Conservation (phyloP, 2,113 vertebrate genomes). For the Mohoua ochrocephala region DNA sequence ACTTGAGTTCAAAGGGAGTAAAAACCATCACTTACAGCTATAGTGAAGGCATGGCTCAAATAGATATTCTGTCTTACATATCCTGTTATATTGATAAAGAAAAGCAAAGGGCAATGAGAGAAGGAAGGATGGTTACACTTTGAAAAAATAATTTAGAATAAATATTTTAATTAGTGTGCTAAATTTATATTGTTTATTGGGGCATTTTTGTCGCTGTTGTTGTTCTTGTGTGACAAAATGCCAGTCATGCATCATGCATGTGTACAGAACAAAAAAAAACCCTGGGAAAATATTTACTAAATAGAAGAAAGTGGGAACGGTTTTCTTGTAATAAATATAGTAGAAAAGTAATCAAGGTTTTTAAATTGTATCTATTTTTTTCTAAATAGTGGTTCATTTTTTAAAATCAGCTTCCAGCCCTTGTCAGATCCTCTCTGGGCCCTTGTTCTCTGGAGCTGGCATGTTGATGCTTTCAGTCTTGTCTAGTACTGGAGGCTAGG, state of each 20-base stretch:
- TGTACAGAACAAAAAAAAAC: not conserved
- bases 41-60: not conserved
- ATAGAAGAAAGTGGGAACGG: not conserved
- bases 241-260: not conserved
- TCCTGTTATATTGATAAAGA: not conserved
- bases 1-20: accelerated
- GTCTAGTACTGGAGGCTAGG: not conserved
- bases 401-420: not conserved
- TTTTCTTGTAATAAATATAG: not conserved
- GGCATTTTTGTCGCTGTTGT: not conserved
- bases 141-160: not conserved
- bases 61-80: not conserved
- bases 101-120: not conserved
- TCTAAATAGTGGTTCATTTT: not conserved
- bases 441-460: not conserved
- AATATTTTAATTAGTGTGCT: not conserved
- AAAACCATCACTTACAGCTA: not conserved
- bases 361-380: not conserved
- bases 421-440: not conserved
- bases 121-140: not conserved
- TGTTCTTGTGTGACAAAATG: not conserved
- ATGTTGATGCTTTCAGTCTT: not conserved
- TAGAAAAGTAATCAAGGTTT: not conserved
- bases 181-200: not conserved
- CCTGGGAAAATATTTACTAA: not conserved